These are phyloP conservation scores for Ischnura elegans DNA, from an alignment of 2,888 invertebrate species.

Conservation along the genomic window DNA sequence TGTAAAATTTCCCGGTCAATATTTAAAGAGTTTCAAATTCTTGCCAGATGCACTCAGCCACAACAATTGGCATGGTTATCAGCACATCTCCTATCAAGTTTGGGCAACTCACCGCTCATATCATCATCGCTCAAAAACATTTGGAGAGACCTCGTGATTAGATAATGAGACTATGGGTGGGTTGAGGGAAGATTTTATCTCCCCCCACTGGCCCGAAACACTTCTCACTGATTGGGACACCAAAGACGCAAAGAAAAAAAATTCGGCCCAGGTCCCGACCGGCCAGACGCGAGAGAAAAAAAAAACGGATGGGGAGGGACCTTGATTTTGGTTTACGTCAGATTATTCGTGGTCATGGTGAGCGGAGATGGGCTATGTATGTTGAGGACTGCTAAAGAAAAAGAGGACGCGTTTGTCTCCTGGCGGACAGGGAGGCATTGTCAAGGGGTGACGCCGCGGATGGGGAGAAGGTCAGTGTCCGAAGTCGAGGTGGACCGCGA, in stretches of 20 bases:
- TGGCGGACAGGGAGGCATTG: not conserved
- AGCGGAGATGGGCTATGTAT: not conserved
- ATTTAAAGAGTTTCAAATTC: too few species aligned
- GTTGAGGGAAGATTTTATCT: not conserved
- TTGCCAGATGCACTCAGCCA: not conserved
- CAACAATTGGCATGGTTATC: not conserved
- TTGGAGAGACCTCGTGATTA: not conserved
- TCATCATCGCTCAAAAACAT: not conserved
- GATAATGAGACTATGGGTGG: not conserved
- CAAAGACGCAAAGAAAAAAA: not conserved
- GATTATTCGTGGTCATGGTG: conserved; percentile 35
- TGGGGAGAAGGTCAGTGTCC: not conserved
- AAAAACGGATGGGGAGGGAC: not conserved
- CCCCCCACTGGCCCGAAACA: not conserved
- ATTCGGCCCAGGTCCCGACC: not conserved
- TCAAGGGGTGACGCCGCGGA: not conserved
- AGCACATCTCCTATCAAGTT: not conserved
- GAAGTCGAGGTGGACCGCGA: not conserved
- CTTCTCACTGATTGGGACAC: not conserved
- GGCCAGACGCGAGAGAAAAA: not conserved
- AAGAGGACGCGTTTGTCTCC: too few species aligned
- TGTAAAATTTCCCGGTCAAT: too few species aligned
- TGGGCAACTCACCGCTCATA: not conserved
- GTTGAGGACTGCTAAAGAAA: not conserved
- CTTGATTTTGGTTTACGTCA: not conserved